Percentiles rank a stretch among this genome's conserved stretches.
Conservation (phyloP, 1,140 invertebrate genomes). For the Frieseomelitta varia region DNA sequence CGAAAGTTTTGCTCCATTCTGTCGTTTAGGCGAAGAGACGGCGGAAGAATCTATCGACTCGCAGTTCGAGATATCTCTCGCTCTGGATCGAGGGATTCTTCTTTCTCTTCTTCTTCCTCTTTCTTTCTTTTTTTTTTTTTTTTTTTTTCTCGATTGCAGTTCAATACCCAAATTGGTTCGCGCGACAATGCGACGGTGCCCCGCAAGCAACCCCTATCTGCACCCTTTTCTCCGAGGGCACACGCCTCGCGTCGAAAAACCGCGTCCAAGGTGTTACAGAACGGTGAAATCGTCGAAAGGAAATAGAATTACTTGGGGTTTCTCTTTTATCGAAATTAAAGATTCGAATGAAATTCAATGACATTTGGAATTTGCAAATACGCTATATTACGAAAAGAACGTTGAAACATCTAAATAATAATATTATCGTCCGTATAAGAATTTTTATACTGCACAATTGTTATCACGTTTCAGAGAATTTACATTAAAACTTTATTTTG, state of each 20-base stretch:
- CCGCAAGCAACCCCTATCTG: slow-evolving; percentile 58
- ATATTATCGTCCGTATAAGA: too few species aligned
- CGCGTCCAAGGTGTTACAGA: slow-evolving; percentile 76
- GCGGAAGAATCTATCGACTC: background rate
- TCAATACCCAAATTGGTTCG: slow-evolving; percentile 80
- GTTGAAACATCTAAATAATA: too few species aligned
- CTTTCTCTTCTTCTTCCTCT: too few species aligned
- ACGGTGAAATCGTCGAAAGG: slow-evolving; percentile 70
- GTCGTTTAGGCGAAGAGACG: background rate
- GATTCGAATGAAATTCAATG: too few species aligned
- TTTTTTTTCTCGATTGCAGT: slow-evolving; percentile 72
- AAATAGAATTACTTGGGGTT: background rate
- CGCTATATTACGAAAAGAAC: too few species aligned
- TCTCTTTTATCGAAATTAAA: too few species aligned
- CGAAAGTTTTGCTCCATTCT: background rate
- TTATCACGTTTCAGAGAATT: too few species aligned
- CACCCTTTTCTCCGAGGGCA: slow-evolving; percentile 25
- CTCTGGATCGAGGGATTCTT: background rate
- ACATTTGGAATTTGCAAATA: too few species aligned
- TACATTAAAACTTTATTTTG: too few species aligned
- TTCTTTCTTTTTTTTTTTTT: background rate
- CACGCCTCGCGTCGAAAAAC: slow-evolving; percentile 60
- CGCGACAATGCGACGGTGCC: slow-evolving; percentile 61
- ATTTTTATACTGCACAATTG: too few species aligned
- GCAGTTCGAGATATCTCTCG: background rate